These are phyloP conservation scores for Rapana venosa DNA, from an alignment of 2,888 invertebrate genomes.

Conservation along the genomic window DNA sequence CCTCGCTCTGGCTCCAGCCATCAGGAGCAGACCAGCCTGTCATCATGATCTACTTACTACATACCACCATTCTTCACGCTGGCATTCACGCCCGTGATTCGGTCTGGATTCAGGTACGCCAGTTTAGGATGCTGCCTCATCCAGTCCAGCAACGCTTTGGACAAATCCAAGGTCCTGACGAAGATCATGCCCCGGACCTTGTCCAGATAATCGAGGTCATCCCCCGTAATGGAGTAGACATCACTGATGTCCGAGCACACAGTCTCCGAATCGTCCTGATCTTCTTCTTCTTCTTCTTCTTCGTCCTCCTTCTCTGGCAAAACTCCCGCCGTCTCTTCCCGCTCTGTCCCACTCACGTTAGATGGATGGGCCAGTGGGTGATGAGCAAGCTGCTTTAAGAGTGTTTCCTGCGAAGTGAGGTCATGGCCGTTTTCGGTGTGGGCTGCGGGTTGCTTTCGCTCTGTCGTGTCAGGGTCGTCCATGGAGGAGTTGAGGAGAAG, in stretches of 20 bases:
- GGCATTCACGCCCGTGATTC: conserved; percentile 34
- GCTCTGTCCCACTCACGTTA: not conserved
- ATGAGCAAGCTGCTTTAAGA: not conserved
- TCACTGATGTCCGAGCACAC: not conserved
- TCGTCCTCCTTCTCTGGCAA: too few relatives aligned
- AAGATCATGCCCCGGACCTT: conserved; percentile 40
- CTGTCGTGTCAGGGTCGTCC: not conserved
- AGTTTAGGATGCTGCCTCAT: conserved; percentile 34
- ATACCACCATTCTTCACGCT: conserved; percentile 36
- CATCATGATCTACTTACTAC: not conserved
- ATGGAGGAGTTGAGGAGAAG: not conserved
- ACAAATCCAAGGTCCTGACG: conserved; percentile 39
- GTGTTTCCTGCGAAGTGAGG: not conserved
- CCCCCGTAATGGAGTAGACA: not conserved
- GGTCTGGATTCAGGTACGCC: conserved; percentile 18
- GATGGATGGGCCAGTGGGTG: not conserved
- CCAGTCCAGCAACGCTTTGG: conserved; percentile 22
- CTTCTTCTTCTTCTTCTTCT: not conserved
- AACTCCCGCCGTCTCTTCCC: not conserved
- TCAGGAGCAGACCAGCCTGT: not conserved
- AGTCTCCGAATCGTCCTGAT: not conserved
- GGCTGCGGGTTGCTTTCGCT: not conserved
- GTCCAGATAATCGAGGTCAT: not conserved
- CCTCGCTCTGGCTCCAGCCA: not conserved
- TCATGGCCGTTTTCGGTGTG: not conserved